Conservation (phyloP, 2,113 vertebrate genomes). For the Kobus ellipsiprymnus region DNA sequence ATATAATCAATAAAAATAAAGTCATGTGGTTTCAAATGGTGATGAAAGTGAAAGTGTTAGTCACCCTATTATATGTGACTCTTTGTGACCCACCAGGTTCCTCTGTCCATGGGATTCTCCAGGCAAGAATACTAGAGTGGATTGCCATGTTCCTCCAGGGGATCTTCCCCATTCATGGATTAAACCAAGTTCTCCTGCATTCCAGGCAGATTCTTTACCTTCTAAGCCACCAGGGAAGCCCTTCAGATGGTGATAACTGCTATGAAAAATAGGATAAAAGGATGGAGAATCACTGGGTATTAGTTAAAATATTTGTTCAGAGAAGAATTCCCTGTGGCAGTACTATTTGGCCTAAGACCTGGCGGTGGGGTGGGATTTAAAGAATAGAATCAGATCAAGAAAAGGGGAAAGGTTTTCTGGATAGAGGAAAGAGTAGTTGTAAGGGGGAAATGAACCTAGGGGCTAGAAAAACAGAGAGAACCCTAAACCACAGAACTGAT, state of each 20-base stretch:
- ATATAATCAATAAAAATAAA: background rate
- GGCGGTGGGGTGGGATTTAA: background rate
- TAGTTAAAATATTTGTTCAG: background rate
- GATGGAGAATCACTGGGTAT: background rate
- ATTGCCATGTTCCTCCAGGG: background rate
- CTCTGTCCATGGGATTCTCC: background rate
- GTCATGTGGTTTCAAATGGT: background rate
- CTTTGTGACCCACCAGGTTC: fast-evolving
- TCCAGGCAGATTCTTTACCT: background rate
- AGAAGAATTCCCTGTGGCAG: background rate
- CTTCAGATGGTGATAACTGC: background rate
- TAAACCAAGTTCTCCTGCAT: background rate
- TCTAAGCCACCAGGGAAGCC: background rate
- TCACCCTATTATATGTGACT: background rate
- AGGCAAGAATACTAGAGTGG: background rate
- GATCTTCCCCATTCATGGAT: background rate
- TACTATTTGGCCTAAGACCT: background rate
- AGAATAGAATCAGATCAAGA: background rate
- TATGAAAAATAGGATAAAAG: background rate
- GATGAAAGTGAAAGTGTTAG: background rate
- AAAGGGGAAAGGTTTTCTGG: background rate
- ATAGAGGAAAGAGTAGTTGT: background rate
- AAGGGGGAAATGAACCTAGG: background rate
- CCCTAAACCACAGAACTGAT: background rate
- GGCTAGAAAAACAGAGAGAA: background rate